Conservation (phyloP, 2,888 invertebrate genomes). For the Unio delphinus region DNA sequence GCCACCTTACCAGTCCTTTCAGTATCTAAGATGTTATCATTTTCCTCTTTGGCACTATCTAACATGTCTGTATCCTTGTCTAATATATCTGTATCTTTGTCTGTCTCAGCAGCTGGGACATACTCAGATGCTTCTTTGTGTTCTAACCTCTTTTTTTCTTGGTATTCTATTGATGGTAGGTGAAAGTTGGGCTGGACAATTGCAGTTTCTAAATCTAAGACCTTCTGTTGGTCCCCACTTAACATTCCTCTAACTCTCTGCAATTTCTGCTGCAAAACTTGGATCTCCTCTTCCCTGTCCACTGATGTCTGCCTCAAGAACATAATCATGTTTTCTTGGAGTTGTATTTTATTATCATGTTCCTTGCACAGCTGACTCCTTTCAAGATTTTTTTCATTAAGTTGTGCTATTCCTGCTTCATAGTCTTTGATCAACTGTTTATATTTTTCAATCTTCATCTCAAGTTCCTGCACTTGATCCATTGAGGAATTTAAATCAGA, state of each 20-base stretch:
- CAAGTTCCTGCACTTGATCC: slow-evolving; percentile 29
- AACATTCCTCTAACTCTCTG: slow-evolving; percentile 31
- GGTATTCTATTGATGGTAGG: slow-evolving; percentile 42
- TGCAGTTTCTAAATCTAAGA: slow-evolving; percentile 18
- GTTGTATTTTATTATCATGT: slow-evolving; percentile 17
- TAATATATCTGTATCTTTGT: slow-evolving; percentile 15
- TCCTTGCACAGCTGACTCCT: slow-evolving; percentile 26
- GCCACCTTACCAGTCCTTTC: slow-evolving; percentile 23
- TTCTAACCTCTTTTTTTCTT: slow-evolving; percentile 17
- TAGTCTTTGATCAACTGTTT: slow-evolving; percentile 29
- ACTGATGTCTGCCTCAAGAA: slow-evolving; percentile 34
- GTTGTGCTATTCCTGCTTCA: slow-evolving; percentile 38
- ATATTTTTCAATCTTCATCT: slow-evolving; percentile 25
- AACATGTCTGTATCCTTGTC: slow-evolving; percentile 9
- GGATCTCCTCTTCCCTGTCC: slow-evolving; percentile 45
- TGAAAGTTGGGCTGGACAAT: slow-evolving; percentile 9
- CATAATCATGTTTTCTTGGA: slow-evolving; percentile 35
- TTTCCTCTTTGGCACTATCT: slow-evolving; percentile 5
- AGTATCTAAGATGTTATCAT: slow-evolving; percentile 8
- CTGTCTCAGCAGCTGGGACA: background rate
- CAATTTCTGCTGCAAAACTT: slow-evolving; percentile 34
- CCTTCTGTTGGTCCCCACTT: slow-evolving; percentile 30
- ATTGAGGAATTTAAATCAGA: slow-evolving; percentile 19
- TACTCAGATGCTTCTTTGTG: background rate
- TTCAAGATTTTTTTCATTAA: slow-evolving; percentile 36